Evolutionary conservation across 2,113 vertebrate species (phyloP).

Genomic region (Brachyhypopomus occidentalis): DNA sequence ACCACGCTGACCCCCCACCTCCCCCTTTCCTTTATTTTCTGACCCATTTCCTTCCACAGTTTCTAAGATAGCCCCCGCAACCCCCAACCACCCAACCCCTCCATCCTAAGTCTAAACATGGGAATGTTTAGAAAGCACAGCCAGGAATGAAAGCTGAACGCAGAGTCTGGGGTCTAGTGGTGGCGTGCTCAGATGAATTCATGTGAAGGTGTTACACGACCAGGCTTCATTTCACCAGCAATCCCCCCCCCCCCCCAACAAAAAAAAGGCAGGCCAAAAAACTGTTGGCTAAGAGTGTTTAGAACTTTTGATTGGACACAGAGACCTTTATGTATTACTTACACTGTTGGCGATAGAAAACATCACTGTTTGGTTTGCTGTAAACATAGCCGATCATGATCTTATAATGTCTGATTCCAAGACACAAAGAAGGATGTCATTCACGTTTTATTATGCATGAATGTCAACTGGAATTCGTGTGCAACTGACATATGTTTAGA

Average conservation of each 20-base stretch:
- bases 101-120: conserved; percentile 67
- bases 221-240: conserved; percentile 8
- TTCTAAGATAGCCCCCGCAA: conserved; percentile 64
- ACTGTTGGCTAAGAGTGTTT: conserved; percentile 40
- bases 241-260: no score
- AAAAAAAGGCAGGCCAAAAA: conserved; percentile 8
- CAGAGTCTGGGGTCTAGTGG: background rate
- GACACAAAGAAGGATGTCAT: background rate
- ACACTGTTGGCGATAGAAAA: conserved; percentile 29
- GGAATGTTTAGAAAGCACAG: conserved; percentile 72
- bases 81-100: no score
- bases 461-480: background rate
- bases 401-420: background rate
- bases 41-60: conserved; percentile 75
- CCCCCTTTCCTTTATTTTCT: conserved; percentile 78
- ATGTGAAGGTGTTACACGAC: conserved; percentile 12
- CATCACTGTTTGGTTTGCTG: background rate
- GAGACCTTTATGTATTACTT: conserved; percentile 7
- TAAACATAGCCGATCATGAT: background rate
- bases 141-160: conserved; percentile 26
- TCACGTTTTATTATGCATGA: no score
- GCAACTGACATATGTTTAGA: background rate
- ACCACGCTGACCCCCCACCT: conserved; percentile 49
- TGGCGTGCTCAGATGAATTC: conserved; percentile 11
- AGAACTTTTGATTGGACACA: conserved; percentile 10